A percentile compares a stretch with the other conserved stretches of the same genome.
These are phyloP conservation scores for Rutilus rutilus DNA, from an alignment of 2,113 vertebrate genomes.

Conservation along the genomic window DNA sequence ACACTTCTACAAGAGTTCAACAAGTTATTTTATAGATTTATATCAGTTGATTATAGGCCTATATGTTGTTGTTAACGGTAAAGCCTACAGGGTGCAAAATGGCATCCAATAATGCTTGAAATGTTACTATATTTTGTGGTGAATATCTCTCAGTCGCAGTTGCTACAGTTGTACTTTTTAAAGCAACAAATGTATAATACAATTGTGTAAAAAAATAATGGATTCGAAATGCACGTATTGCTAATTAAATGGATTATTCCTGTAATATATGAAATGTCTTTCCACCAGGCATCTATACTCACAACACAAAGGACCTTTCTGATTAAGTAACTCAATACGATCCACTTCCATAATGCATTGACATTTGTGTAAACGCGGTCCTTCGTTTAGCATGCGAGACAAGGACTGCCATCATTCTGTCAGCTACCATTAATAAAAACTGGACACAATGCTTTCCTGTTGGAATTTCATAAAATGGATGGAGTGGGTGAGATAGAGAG, in stretches of 20 bases:
- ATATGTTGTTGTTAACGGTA: neutral
- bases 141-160: neutral
- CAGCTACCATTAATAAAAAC: slow-evolving; percentile 22
- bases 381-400: slow-evolving; percentile 33
- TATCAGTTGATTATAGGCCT: neutral
- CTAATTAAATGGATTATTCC: neutral
- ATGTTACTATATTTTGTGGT: neutral
- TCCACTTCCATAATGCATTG: slow-evolving; percentile 32
- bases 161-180: neutral
- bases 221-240: neutral
- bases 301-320: slow-evolving; percentile 12
- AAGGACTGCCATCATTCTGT: slow-evolving; percentile 30
- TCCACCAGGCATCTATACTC: neutral
- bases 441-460: slow-evolving; percentile 12
- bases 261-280: neutral
- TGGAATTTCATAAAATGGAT: slow-evolving; percentile 10
- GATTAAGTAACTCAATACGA: slow-evolving; percentile 19
- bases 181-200: neutral
- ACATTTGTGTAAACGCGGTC: slow-evolving; percentile 21
- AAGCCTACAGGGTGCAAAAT: neutral
- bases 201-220: neutral
- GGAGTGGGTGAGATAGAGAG: neutral
- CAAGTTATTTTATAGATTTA: neutral
- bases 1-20: neutral
- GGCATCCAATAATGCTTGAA: neutral